A percentile compares a stretch with the other conserved stretches of the same genome.
Conservation (phyloP, 1,140 invertebrate species). For the Nomia melanderi region DNA sequence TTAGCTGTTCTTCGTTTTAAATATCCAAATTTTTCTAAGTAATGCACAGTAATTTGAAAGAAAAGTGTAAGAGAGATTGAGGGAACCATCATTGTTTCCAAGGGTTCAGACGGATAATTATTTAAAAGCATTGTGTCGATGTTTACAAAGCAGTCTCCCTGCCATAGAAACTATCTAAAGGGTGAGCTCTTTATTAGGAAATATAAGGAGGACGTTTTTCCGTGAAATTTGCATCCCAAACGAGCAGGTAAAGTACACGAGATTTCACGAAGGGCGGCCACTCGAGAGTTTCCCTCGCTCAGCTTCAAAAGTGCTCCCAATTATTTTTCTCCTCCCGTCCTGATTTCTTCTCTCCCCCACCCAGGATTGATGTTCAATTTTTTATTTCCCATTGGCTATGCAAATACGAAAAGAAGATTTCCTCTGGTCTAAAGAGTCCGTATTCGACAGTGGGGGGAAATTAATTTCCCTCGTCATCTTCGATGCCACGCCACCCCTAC, state of each 20-base stretch:
- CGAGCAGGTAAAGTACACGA: slow-evolving; percentile 40
- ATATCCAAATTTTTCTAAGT: not conserved
- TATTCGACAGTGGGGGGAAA: slow-evolving; percentile 8
- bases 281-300: slow-evolving; percentile 18
- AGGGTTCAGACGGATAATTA: not conserved
- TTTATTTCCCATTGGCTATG: slow-evolving; percentile 48
- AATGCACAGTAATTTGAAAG: not conserved
- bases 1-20: not conserved
- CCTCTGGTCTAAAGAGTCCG: slow-evolving; percentile 1
- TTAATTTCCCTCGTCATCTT: slow-evolving; percentile 41
- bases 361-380: slow-evolving; percentile 37
- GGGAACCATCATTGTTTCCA: not conserved
- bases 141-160: slow-evolving; percentile 5
- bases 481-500: not conserved
- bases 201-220: slow-evolving; percentile 18
- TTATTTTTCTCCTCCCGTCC: slow-evolving; percentile 37
- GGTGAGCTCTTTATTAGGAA: not conserved
- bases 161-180: not conserved
- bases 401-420: slow-evolving; percentile 35
- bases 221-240: slow-evolving; percentile 43
- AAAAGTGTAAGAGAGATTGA: not conserved
- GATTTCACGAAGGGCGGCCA: slow-evolving; percentile 33
- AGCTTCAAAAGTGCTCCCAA: slow-evolving; percentile 45
- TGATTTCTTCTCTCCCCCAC: slow-evolving; percentile 24
- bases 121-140: not conserved